Base-by-base conservation (phyloP, 2,888 invertebrate genomes). In the Timema cristinae region DNA sequence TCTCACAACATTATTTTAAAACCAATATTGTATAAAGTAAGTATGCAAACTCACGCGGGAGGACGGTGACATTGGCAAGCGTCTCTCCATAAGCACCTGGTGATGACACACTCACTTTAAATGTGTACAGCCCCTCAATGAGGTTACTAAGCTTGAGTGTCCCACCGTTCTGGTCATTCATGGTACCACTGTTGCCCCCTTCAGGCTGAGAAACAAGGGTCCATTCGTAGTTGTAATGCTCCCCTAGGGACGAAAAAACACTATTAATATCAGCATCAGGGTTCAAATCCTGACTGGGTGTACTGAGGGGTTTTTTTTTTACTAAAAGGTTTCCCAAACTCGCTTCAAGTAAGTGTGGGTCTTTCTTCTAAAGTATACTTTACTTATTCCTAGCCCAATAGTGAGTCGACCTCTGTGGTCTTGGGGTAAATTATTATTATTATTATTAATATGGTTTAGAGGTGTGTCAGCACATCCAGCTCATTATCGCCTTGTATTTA, bases 141-240 rank as follows among this genome's bases (percentile, higher is more conserved):
- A 97, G 86, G 79, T 94, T 91, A 13, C 91, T 92, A 16, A 97
- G 84, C 73, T 92, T 92, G 15, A 97, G 89, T 70, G 91, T 91
- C 47, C 91, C 89, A 50, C 92, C 92, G 79, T 93, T 94, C 81
- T 94, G 93, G 80, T 90, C 89, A 73, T 91, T 91, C 84, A 93
- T 91, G 71, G 91, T 90, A 73, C 91, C 90, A 81, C 87, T 86
- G 76, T 87, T 84, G 16, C 89, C 88, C n/a, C 91, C 91, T 76
- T 91, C 91, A 0, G 95, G 95, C 79, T 94, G 92, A 72, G 91
- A 90, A 73, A 95, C 86, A 50, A 96, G 85, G 16, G 90, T 92
- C 97, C 97, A 97, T 49, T 91, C 90, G 82, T 94, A 97, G 78
- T 90, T 92, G 80, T 94, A 97, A 79, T 90, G 91, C 72, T 86